Evolutionary conservation across 1,140 invertebrate species (phyloP).

Genomic region (Galleria mellonella): DNA sequence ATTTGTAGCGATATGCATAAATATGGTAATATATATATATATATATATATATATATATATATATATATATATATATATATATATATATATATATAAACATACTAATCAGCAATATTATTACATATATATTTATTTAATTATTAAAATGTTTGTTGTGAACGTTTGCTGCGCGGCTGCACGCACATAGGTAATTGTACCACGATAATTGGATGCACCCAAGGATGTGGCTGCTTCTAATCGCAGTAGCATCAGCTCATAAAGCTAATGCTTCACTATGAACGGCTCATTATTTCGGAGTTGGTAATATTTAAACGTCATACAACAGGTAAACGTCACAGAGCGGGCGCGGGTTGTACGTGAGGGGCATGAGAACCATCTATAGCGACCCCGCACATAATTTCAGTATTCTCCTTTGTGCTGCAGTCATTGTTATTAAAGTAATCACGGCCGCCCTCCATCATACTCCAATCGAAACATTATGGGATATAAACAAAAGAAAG

Average conservation of each 20-base stretch:
- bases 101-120: too few relatives aligned
- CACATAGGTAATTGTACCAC: background rate
- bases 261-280: constrained; percentile 39
- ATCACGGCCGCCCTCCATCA: constrained; percentile 65
- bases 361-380: constrained; percentile 53
- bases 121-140: too few relatives aligned
- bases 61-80: too few relatives aligned
- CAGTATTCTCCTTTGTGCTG: constrained; percentile 58
- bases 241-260: constrained; percentile 26
- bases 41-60: too few relatives aligned
- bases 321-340: constrained; percentile 39
- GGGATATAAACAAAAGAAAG: constrained; percentile 72
- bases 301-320: constrained; percentile 50
- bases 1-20: too few relatives aligned
- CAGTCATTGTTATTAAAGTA: constrained; percentile 71
- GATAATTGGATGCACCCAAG: constrained; percentile 9
- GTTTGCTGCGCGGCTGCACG: background rate
- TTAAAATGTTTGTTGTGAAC: background rate
- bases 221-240: constrained; percentile 1
- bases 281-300: constrained; percentile 55
- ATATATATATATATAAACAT: too few relatives aligned
- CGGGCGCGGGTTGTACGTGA: constrained; percentile 43
- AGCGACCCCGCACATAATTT: constrained; percentile 60
- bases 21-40: too few relatives aligned
- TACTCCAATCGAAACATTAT: constrained; percentile 69